Conservation (phyloP, 2,797 vertebrate genomes). For the Onychomys leucogaster region DNA sequence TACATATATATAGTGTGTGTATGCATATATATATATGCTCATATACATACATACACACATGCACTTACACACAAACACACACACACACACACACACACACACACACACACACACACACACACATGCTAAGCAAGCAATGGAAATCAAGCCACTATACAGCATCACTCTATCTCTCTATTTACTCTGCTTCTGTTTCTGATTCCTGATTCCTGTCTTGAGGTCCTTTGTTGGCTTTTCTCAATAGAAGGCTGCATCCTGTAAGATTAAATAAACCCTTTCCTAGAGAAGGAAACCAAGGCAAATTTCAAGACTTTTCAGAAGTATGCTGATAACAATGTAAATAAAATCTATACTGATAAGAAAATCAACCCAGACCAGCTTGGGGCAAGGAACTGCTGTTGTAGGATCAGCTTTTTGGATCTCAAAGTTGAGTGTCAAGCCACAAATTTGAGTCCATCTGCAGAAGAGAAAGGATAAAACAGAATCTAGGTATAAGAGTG, state of each 20-base stretch:
- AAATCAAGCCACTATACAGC: not conserved
- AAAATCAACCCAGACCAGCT: not conserved
- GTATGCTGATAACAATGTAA: not conserved
- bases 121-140: not conserved
- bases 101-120: not conserved
- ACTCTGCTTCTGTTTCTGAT: not conserved
- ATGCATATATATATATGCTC: too few species aligned
- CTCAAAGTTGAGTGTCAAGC: not conserved
- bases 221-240: not conserved
- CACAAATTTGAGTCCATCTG: not conserved
- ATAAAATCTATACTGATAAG: not conserved
- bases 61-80: not conserved
- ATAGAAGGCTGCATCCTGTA: not conserved
- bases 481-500: not conserved
- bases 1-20: too few species aligned
- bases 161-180: too few species aligned
- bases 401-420: not conserved
- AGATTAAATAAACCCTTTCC: not conserved
- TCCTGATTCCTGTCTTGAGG: not conserved
- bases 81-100: not conserved
- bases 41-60: too few species aligned
- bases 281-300: not conserved
- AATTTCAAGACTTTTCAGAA: not conserved
- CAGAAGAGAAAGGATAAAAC: not conserved
- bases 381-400: not conserved